Evolutionary conservation across 1,140 invertebrate species (phyloP).

Genomic region (Cherax destructor): DNA sequence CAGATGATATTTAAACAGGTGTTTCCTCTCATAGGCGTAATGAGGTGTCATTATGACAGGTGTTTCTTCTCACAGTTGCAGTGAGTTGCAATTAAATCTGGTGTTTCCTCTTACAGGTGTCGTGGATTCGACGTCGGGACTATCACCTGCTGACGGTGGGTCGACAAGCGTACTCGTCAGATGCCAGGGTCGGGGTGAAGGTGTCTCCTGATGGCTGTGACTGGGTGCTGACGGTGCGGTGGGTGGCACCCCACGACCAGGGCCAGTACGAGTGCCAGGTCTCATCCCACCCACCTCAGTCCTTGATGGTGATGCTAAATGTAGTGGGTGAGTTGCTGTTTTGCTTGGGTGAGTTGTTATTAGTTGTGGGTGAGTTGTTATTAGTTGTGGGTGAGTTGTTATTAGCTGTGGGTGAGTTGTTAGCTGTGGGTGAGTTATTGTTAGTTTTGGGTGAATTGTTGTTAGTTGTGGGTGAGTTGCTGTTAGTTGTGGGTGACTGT

Average conservation of each 20-base stretch:
- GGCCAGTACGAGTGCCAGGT: constrained; percentile 77
- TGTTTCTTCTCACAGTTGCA: too few species aligned
- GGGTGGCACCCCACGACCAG: constrained; percentile 73
- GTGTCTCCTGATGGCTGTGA: constrained; percentile 74
- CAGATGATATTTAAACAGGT: too few species aligned
- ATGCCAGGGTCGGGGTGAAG: constrained; percentile 85
- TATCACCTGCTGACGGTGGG: constrained; percentile 89
- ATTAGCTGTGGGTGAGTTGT: background rate
- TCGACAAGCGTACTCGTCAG: constrained; percentile 88
- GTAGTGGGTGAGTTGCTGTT: constrained; percentile 73
- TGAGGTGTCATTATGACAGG: too few species aligned
- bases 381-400: background rate
- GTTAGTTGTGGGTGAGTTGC: too few species aligned
- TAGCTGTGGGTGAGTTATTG: background rate
- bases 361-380: background rate
- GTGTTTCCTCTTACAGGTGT: constrained; percentile 79
- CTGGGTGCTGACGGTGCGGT: constrained; percentile 87
- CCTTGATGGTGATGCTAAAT: constrained; percentile 74
- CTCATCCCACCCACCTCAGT: constrained; percentile 75
- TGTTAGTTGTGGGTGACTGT: background rate
- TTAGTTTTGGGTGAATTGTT: too few species aligned
- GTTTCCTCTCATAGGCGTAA: too few species aligned
- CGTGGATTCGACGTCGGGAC: constrained; percentile 88
- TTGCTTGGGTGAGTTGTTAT: background rate
- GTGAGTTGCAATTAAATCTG: too few species aligned